These are phyloP conservation scores for Peromyscus aztecus DNA, from an alignment of 2,797 vertebrate species.

Conservation along the genomic window DNA sequence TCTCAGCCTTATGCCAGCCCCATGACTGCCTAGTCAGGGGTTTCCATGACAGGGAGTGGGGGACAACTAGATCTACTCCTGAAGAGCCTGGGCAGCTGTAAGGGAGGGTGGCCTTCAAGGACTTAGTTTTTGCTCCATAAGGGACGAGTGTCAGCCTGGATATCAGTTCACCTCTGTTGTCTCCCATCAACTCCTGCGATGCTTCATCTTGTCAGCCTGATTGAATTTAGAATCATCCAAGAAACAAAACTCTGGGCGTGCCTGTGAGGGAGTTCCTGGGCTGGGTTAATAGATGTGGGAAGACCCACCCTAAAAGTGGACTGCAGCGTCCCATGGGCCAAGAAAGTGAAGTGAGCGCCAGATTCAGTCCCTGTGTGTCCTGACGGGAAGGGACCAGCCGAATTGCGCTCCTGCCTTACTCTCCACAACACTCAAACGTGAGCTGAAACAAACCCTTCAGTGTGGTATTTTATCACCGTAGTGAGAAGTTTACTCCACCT, in stretches of 20 bases:
- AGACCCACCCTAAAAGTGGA: not conserved
- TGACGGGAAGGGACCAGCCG: no score
- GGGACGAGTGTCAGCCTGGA: not conserved
- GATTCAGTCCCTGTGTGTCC: not conserved
- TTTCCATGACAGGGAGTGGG: no score
- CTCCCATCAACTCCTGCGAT: not conserved
- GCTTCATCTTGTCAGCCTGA: not conserved
- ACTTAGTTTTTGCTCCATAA: not conserved
- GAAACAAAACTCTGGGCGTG: not conserved
- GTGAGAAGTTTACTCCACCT: no score
- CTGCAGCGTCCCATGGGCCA: not conserved
- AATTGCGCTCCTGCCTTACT: not conserved
- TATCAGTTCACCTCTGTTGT: not conserved
- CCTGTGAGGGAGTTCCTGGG: not conserved
- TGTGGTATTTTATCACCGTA: not conserved
- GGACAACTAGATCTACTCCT: no score
- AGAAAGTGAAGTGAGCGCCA: not conserved
- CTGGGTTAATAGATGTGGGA: not conserved
- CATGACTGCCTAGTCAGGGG: not conserved
- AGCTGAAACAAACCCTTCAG: not conserved
- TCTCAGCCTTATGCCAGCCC: no score
- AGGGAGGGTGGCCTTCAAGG: not conserved
- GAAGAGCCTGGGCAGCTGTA: no score
- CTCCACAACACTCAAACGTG: not conserved
- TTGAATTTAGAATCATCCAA: not conserved